Evolutionary conservation across 2,113 vertebrate species (phyloP).

Genomic region (Pseudorhombus dupliciocellatus): DNA sequence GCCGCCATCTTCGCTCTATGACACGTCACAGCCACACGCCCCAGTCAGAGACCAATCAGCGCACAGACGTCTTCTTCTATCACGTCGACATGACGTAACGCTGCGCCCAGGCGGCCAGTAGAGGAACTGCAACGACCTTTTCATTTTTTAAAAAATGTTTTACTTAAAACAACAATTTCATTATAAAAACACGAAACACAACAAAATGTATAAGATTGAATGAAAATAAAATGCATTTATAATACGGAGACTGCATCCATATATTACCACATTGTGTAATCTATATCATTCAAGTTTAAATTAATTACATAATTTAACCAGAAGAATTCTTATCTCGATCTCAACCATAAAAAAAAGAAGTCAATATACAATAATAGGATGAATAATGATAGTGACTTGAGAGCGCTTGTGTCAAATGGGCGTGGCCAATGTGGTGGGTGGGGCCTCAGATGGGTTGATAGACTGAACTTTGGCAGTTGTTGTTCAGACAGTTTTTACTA

Average conservation of each 20-base stretch:
- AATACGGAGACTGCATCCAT: too few relatives aligned
- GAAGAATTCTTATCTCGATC: too few relatives aligned
- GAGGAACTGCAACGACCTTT: not conserved
- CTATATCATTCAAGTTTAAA: too few relatives aligned
- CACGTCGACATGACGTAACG: not conserved
- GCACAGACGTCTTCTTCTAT: not conserved
- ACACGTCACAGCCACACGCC: constrained; percentile 69
- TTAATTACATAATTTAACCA: too few relatives aligned
- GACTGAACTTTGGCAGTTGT: constrained; percentile 52
- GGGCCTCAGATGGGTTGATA: constrained; percentile 17
- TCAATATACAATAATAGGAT: too few relatives aligned
- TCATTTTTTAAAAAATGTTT: not conserved
- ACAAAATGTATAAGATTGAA: not conserved
- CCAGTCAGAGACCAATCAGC: constrained; percentile 70
- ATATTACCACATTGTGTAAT: too few relatives aligned
- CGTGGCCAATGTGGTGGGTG: constrained; percentile 7
- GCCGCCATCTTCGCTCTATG: constrained; percentile 86
- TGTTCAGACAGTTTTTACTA: constrained; percentile 13
- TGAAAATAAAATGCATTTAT: not conserved
- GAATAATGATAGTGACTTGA: not conserved
- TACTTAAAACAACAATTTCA: not conserved
- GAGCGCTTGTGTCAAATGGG: not conserved
- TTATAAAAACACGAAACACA: not conserved
- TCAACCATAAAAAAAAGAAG: too few relatives aligned
- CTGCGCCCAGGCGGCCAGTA: not conserved